Evolutionary conservation across 2,888 invertebrate genomes (phyloP), one percentile per base, ranked within the genome.

Genomic region (Coecobrya sp.): DNA sequence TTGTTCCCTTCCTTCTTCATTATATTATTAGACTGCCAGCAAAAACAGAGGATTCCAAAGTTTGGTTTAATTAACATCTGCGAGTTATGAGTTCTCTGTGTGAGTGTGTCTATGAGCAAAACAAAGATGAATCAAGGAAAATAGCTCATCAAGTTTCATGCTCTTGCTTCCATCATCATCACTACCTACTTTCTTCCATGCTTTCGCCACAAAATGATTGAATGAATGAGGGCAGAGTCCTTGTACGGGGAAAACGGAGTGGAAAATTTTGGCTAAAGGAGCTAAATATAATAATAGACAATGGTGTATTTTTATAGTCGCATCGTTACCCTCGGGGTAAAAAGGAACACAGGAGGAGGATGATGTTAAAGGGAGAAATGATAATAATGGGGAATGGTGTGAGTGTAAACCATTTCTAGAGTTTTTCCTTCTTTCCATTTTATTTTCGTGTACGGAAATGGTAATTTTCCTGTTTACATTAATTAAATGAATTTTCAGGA

Each of bases 1-100:
- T 42, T 42, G 85, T n/a, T 45, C 76, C 70, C 42, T 73, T 42
- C 42, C 70, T 42, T 73, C 70, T 73, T 87, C 59, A 76, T 87
- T 87, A 87, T 76, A 87, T 87, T 73, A 42, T 73, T 73, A 73
- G 13, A 73, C 42, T 42, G 42, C n/a, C n/a, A 8, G 65, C 49
- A 62, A 88, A 81, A 88, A 62, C 81, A 62, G 27, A 88, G 88
- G 45, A 88, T 88, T 45, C 88, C 81, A 88, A 88, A 88, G 79
- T 88, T 88, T 45, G 88, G 79, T 88, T 88, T 88, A 88, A 88
- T 88, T 88, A 88, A 88, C 88, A 81, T 88, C 76, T 70, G 86
- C 42, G 59, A 76, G 88, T 88, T 88, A 88, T 88, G 88, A 88
- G 88, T 88, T 88, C 79, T 79, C 49, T 68, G 13, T 68, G 27